Percentiles rank a stretch among this genome's conserved stretches.
These are phyloP conservation scores for Strigamia maritima DNA, from an alignment of 2,888 invertebrate genomes.

Conservation along the genomic window DNA sequence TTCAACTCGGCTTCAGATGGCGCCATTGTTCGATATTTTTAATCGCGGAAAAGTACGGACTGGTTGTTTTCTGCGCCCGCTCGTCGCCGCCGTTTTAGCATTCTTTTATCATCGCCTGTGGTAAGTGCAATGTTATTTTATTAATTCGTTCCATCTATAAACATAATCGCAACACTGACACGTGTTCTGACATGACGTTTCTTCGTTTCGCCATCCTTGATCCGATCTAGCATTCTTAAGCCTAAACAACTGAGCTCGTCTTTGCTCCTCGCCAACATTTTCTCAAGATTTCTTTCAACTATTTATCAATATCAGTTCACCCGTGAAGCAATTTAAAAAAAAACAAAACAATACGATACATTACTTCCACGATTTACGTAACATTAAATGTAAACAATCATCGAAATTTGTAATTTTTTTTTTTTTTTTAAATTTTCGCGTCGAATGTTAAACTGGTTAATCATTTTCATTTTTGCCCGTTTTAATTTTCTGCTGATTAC, in stretches of 20 bases:
- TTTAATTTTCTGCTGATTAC: neutral
- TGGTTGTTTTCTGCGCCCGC: slow-evolving; percentile 20
- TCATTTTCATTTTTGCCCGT: neutral
- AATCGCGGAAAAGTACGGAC: slow-evolving; percentile 30
- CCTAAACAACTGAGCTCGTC: slow-evolving; percentile 13
- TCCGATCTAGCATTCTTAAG: neutral
- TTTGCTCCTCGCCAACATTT: slow-evolving; percentile 6
- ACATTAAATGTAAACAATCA: neutral
- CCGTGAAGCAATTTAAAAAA: neutral
- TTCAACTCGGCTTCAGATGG: neutral
- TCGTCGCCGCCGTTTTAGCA: slow-evolving; percentile 28
- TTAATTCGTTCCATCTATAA: neutral
- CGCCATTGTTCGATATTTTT: slow-evolving; percentile 24
- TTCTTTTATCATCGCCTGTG: slow-evolving; percentile 25
- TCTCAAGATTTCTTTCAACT: neutral
- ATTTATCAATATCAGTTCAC: neutral
- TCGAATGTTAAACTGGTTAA: neutral
- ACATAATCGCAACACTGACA: neutral
- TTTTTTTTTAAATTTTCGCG: neutral
- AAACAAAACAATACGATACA: neutral
- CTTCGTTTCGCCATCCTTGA: neutral
- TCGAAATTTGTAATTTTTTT: neutral
- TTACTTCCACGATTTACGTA: no score
- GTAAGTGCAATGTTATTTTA: slow-evolving; percentile 24
- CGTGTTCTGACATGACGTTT: neutral